phyloP scores from a whole-genome alignment of 2,797 vertebrate genomes.

The Tauraco hartlaubi region DNA sequence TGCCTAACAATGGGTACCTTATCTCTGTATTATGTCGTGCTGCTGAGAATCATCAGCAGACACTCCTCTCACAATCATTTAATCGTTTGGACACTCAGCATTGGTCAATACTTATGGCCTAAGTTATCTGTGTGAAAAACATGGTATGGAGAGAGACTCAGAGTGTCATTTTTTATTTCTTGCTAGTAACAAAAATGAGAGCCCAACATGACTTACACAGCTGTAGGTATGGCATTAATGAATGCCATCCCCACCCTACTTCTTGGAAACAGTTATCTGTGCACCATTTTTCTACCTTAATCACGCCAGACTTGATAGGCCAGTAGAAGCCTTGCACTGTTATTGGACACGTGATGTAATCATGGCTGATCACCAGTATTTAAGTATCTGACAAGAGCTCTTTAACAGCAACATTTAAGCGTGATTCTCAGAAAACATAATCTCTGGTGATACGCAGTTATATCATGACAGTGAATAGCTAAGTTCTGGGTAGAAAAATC shows the following conservation, averaged over 20 bases:
- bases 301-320: fast-evolving
- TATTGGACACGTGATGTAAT: neutral
- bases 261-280: neutral
- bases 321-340: neutral
- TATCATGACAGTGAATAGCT: neutral
- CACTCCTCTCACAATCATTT: neutral
- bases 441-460: neutral
- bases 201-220: neutral
- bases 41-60: neutral
- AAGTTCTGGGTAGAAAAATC: neutral
- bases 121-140: neutral
- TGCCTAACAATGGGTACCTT: neutral
- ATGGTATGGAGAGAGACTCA: neutral
- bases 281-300: neutral
- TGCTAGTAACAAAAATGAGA: neutral
- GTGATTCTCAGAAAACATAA: neutral
- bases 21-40: neutral
- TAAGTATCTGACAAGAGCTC: neutral
- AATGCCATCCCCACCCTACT: neutral
- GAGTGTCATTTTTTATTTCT: neutral
- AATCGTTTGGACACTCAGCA: neutral
- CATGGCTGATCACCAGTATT: neutral
- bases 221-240: neutral
- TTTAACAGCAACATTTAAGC: neutral
- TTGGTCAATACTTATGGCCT: neutral